Base-by-base conservation (phyloP, 2,113 vertebrate species). In the Mesoclemmys tuberculata region DNA sequence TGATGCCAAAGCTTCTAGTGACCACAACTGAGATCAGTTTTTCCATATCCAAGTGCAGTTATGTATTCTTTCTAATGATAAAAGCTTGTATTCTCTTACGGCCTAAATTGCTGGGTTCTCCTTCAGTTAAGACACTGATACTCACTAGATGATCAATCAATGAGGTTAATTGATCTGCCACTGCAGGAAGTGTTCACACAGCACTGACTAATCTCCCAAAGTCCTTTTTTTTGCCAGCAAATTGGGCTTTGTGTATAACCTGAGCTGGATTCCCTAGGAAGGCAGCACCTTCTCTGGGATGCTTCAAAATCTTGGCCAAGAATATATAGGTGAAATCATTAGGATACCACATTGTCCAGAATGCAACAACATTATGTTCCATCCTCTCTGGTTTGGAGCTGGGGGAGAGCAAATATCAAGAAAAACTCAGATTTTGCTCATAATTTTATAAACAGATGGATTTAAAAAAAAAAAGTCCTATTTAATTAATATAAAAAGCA, bases 1-100 rank as follows among this genome's bases (percentile, higher is more conserved):
- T 22, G 3, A 26, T 77, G 88, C 51, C 91, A 16, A 7, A 95
- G 87, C 90, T 46, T 77, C 74, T 77, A 46, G 41, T 77, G 10
- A 46, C 26, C 44, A 77, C 41, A 77, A 29, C 3, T 6, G 24
- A 22, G 71, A 24, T 7, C 21, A 24, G 4, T 74, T 41, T 74
- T 41, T 80, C 78, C 74, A 82, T 44, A 95, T 96, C 93, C 94
- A 91, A 80, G 90, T 44, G 2, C 92, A 91, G 92, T 96, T 86
- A 91, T 0, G 78, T 80, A 24, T 82, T 52, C 82, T 31, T 85
- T 78, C 22, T 5, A 1, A 80, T 41, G 55, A 92, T 0, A 38
- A 77, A 35, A 0, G 80, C 44, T 90, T 81, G 91, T 82, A 93
- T 75, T 93, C 88, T 89, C 55, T 82, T 8, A 16, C 75, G 93